Conservation (phyloP, 2,888 invertebrate genomes). For the Catonia carolina region DNA sequence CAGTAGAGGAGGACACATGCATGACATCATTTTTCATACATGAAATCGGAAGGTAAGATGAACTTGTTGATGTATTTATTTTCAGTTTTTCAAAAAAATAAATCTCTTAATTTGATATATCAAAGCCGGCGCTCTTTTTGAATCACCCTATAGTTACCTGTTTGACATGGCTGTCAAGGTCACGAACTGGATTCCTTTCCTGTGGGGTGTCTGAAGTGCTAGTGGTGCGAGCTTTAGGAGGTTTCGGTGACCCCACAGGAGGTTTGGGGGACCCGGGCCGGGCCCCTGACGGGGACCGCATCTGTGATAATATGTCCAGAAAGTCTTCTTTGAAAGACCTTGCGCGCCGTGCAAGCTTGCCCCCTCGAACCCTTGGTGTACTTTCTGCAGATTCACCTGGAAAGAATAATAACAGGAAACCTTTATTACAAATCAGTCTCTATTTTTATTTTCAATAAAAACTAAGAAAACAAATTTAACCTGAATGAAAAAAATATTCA, state of each 20-base stretch:
- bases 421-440: too few relatives aligned
- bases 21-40: too few relatives aligned
- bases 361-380: conserved; percentile 55
- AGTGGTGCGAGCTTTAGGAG: conserved; percentile 41
- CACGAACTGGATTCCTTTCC: conserved; percentile 55
- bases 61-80: too few relatives aligned
- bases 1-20: too few relatives aligned
- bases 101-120: too few relatives aligned
- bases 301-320: conserved; percentile 81
- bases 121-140: too few relatives aligned
- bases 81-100: too few relatives aligned
- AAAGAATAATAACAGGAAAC: background rate
- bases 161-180: conserved; percentile 67
- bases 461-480: too few relatives aligned
- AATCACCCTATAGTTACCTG: too few relatives aligned
- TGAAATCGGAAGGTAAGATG: too few relatives aligned
- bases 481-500: too few relatives aligned
- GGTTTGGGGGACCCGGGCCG: conserved; percentile 45
- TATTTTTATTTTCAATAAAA: too few relatives aligned
- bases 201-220: conserved; percentile 48
- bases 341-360: conserved; percentile 78
- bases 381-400: conserved; percentile 21
- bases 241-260: conserved; percentile 45
- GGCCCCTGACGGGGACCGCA: conserved; percentile 66
- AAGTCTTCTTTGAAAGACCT: conserved; percentile 90